phyloP scores from a whole-genome alignment of 2,888 invertebrate species.

The Deroplatys truncata region DNA sequence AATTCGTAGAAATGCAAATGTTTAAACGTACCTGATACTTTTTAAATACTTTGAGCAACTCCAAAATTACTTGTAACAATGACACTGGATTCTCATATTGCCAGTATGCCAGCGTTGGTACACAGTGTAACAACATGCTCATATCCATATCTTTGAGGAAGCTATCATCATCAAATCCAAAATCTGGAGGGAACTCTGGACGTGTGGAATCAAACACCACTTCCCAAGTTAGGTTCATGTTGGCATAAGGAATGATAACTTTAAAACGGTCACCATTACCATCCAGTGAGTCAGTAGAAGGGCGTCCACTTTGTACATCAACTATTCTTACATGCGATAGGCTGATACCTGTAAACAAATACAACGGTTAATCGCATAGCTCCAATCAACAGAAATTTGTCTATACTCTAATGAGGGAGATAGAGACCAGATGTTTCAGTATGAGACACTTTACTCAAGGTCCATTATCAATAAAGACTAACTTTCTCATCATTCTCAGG shows the following conservation, averaged over 20 bases:
- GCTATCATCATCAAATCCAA: constrained; percentile 65
- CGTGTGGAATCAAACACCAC: constrained; percentile 60
- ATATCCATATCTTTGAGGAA: constrained; percentile 59
- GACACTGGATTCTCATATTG: constrained; percentile 56
- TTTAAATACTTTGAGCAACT: constrained; percentile 59
- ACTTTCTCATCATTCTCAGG: no score
- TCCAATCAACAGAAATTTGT: no score
- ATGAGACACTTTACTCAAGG: no score
- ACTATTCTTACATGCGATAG: constrained; percentile 14
- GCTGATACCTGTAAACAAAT: constrained; percentile 14
- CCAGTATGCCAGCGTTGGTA: constrained; percentile 63
- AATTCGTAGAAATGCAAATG: no score
- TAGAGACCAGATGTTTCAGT: no score
- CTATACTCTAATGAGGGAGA: no score
- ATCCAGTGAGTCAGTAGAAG: not conserved
- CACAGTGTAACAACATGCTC: constrained; percentile 48
- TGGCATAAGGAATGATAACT: constrained; percentile 65
- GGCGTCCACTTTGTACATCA: constrained; percentile 12
- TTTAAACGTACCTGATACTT: constrained; percentile 53
- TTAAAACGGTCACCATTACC: constrained; percentile 52
- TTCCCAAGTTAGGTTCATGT: constrained; percentile 63
- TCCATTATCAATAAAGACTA: no score
- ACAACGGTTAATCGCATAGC: no score
- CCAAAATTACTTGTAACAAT: constrained; percentile 57
- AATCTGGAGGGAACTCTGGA: constrained; percentile 68